phyloP scores from a whole-genome alignment of 2,888 invertebrate species.

The Eurytoma californica region DNA sequence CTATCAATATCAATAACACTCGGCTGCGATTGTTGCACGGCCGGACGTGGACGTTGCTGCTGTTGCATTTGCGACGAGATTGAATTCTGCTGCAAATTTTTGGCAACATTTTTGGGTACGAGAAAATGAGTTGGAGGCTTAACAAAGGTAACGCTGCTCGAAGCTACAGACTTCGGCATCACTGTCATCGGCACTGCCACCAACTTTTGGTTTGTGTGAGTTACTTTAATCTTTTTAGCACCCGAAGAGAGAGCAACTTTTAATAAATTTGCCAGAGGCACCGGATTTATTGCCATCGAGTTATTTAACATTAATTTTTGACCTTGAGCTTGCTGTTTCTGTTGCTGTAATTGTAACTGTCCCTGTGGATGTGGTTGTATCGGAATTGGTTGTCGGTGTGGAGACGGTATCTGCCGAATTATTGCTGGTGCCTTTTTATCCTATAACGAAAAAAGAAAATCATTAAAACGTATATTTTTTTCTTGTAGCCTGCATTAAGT shows the following conservation, averaged over 20 bases:
- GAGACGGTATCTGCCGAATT: background rate
- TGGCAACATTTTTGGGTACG: constrained; percentile 37
- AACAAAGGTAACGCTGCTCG: constrained; percentile 42
- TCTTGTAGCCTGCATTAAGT: too few species aligned
- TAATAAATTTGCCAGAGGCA: constrained; percentile 63
- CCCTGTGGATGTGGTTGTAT: constrained; percentile 30
- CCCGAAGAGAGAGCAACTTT: constrained; percentile 54
- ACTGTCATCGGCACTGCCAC: constrained; percentile 48
- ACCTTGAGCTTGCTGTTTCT: background rate
- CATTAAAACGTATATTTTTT: too few species aligned
- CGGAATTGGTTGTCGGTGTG: background rate
- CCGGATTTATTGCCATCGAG: constrained; percentile 60
- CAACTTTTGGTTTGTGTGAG: constrained; percentile 35
- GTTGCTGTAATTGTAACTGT: constrained; percentile 7
- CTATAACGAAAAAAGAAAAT: background rate
- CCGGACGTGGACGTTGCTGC: background rate
- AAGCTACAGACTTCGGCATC: constrained; percentile 25
- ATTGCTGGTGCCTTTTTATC: background rate
- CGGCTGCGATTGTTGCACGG: constrained; percentile 42
- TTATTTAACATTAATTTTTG: constrained; percentile 21
- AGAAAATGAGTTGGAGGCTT: constrained; percentile 46
- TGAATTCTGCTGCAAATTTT: background rate
- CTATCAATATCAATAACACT: constrained; percentile 68
- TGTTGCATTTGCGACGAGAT: background rate
- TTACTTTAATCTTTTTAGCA: constrained; percentile 43